phyloP scores from a whole-genome alignment of 2,113 vertebrate species.

The Saccopteryx leptura region DNA sequence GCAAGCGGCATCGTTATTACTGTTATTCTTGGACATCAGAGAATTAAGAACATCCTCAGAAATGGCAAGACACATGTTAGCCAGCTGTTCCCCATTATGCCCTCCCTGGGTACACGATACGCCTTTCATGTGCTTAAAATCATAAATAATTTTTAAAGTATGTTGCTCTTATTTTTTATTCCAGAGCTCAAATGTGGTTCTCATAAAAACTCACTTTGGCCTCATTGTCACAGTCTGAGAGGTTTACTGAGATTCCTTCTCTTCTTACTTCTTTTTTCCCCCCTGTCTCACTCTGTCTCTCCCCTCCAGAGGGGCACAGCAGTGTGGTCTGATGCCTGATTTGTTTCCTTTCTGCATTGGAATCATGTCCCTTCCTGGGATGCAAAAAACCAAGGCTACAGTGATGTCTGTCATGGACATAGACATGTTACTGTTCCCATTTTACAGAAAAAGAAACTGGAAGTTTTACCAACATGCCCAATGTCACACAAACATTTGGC shows the following conservation, averaged over 20 bases:
- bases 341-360: slow-evolving; percentile 59
- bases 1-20: background rate
- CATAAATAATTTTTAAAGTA: slow-evolving; percentile 86
- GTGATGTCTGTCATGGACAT: background rate
- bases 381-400: background rate
- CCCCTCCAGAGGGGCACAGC: slow-evolving; percentile 32
- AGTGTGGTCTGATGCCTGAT: slow-evolving; percentile 72
- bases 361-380: background rate
- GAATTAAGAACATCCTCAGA: slow-evolving; percentile 79
- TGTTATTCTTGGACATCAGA: slow-evolving; percentile 82
- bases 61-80: slow-evolving; percentile 76
- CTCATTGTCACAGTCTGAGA: slow-evolving; percentile 73
- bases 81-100: slow-evolving; percentile 82
- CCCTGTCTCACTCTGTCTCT: slow-evolving; percentile 18
- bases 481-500: background rate
- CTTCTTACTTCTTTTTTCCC: slow-evolving; percentile 54
- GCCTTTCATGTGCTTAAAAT: slow-evolving; percentile 86
- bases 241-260: slow-evolving; percentile 70
- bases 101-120: slow-evolving; percentile 80
- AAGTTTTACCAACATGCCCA: background rate
- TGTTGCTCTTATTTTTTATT: slow-evolving; percentile 83
- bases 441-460: slow-evolving; percentile 38
- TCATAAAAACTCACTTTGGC: slow-evolving; percentile 80
- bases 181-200: slow-evolving; percentile 82
- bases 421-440: background rate